Percentiles rank a stretch among this genome's conserved stretches.
Conservation (phyloP, 1,140 invertebrate species). For the Leptopilina clavipes region DNA sequence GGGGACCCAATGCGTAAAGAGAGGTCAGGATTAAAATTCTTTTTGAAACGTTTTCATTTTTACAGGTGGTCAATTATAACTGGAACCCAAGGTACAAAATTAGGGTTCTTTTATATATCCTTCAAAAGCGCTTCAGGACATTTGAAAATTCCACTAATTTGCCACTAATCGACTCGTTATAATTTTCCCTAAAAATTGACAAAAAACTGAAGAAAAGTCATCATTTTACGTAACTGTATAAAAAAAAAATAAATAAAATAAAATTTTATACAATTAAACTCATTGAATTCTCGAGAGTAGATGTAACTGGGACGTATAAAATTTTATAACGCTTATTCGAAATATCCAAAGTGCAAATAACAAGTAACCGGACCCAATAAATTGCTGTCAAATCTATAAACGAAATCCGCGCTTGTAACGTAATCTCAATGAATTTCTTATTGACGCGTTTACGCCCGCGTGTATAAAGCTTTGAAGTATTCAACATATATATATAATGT, state of each 20-base stretch:
- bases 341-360: conserved; percentile 11
- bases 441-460: conserved; percentile 1
- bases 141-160: conserved; percentile 45
- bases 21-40: conserved; percentile 44
- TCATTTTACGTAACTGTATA: background rate
- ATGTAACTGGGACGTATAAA: background rate
- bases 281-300: no score
- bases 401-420: conserved; percentile 28
- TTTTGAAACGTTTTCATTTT: conserved; percentile 42
- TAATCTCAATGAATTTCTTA: conserved; percentile 36
- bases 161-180: conserved; percentile 42
- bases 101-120: conserved; percentile 33
- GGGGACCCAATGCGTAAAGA: conserved; percentile 43
- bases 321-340: background rate
- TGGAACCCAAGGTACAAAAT: conserved; percentile 44
- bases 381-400: conserved; percentile 17
- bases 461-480: background rate
- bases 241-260: no score
- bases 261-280: no score
- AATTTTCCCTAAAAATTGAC: background rate
- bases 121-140: conserved; percentile 36
- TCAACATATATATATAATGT: background rate
- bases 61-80: conserved; percentile 59
- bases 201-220: background rate
- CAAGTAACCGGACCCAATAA: background rate